A percentile compares a stretch with the other conserved stretches of the same genome.
These are phyloP conservation scores for Empis stercorea DNA, from an alignment of 2,888 invertebrate genomes.

Conservation along the genomic window DNA sequence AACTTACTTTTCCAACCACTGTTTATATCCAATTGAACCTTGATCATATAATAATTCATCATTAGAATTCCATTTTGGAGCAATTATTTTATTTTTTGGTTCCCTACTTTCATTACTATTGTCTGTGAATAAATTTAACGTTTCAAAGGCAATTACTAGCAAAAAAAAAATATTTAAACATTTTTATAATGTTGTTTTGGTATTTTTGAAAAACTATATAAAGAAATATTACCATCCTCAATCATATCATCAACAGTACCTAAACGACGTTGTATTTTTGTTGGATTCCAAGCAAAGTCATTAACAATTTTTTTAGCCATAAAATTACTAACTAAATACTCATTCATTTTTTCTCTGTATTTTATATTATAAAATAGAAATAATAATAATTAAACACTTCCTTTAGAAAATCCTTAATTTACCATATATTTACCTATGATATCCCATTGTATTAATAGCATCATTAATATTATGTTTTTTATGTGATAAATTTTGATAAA, in stretches of 20 bases:
- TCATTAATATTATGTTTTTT: slow-evolving; percentile 40
- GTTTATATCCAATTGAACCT: slow-evolving; percentile 58
- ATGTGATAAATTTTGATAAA: slow-evolving; percentile 8
- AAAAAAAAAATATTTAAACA: not conserved
- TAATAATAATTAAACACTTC: not conserved
- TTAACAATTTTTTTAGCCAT: slow-evolving; percentile 58
- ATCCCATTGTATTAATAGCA: slow-evolving; percentile 51
- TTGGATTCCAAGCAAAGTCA: slow-evolving; percentile 39
- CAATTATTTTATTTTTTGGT: not conserved
- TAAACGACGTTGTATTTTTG: slow-evolving; percentile 12
- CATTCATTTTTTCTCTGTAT: slow-evolving; percentile 59
- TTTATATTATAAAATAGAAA: slow-evolving; percentile 3
- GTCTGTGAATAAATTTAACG: too few relatives aligned
- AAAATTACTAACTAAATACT: slow-evolving; percentile 62
- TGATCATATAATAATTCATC: slow-evolving; percentile 48
- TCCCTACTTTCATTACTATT: too few relatives aligned
- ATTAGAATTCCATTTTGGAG: slow-evolving; percentile 8
- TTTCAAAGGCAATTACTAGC: too few relatives aligned
- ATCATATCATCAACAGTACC: slow-evolving; percentile 10
- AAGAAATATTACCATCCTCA: not conserved
- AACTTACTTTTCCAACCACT: slow-evolving; percentile 59
- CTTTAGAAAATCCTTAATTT: not conserved
- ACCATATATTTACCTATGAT: slow-evolving; percentile 49
- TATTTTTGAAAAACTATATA: not conserved
- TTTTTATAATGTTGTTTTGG: not conserved